phyloP scores from a whole-genome alignment of 1,140 invertebrate genomes.

The Sycophaga agraensis region DNA sequence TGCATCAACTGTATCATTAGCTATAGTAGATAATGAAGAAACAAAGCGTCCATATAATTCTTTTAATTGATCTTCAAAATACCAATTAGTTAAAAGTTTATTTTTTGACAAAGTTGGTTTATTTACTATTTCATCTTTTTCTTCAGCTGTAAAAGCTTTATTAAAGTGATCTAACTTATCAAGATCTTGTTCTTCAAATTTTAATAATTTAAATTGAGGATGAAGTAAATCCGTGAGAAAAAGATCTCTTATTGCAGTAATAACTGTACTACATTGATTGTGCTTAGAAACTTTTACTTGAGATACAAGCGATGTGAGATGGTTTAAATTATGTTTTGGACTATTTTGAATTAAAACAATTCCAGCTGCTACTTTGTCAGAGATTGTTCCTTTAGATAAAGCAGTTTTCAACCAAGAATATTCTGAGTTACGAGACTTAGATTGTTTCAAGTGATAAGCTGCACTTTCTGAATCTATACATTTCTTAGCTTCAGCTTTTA shows the following conservation, averaged over 20 bases:
- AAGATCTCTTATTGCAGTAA: conserved; percentile 76
- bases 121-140: conserved; percentile 50
- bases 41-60: conserved; percentile 75
- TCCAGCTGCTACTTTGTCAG: conserved; percentile 84
- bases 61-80: conserved; percentile 85
- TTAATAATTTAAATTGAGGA: conserved; percentile 69
- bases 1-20: conserved; percentile 71
- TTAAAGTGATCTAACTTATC: conserved; percentile 45
- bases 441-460: conserved; percentile 60
- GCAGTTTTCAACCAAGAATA: conserved; percentile 79
- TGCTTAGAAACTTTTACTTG: conserved; percentile 83
- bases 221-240: conserved; percentile 76
- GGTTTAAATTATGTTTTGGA: conserved; percentile 75
- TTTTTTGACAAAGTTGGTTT: conserved; percentile 43
- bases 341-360: conserved; percentile 83
- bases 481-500: conserved; percentile 64
- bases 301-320: conserved; percentile 71
- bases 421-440: conserved; percentile 46
- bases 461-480: conserved; percentile 63
- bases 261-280: conserved; percentile 70
- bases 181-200: conserved; percentile 72
- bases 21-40: conserved; percentile 63
- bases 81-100: conserved; percentile 66
- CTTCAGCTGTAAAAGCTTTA: conserved; percentile 57
- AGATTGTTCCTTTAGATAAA: conserved; percentile 75